Evolutionary conservation across 2,888 invertebrate species (phyloP).

Genomic region (Scotopteryx bipunctaria): DNA sequence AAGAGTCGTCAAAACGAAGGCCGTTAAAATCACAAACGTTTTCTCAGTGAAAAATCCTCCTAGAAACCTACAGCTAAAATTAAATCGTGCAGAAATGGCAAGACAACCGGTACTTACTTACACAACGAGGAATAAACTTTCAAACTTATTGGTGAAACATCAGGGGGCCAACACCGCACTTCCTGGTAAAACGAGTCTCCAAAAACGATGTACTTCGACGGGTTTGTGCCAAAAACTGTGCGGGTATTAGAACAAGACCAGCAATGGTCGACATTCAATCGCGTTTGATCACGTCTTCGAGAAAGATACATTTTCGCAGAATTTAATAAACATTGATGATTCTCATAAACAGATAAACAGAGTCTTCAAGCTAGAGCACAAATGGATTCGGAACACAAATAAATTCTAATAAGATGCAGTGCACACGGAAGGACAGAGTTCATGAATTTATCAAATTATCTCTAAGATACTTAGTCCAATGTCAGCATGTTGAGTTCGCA

Average conservation of each 20-base stretch:
- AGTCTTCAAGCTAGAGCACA: not conserved
- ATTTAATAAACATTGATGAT: not conserved
- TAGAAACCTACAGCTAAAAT: not conserved
- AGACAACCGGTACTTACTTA: not conserved
- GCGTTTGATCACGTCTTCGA: too few relatives aligned
- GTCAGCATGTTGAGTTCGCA: conserved; percentile 9
- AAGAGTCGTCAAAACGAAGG: not conserved
- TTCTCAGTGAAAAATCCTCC: not conserved
- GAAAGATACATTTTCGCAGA: too few relatives aligned
- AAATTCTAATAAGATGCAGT: not conserved
- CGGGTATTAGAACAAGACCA: not conserved
- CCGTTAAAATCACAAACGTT: not conserved
- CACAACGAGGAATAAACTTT: not conserved
- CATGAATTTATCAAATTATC: conserved; percentile 6
- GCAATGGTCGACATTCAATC: not conserved
- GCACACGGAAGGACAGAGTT: not conserved
- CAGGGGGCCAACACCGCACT: not conserved
- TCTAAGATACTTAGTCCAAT: not conserved
- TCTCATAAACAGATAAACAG: too few relatives aligned
- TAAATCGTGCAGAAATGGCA: not conserved
- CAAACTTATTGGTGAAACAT: not conserved
- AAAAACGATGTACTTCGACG: not conserved
- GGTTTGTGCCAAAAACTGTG: not conserved
- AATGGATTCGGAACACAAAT: not conserved
- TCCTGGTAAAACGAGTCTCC: not conserved